A percentile compares a stretch with the other conserved stretches of the same genome.
These are phyloP conservation scores for Limnothrissa miodon DNA, from an alignment of 2,113 vertebrate genomes.

Conservation along the genomic window DNA sequence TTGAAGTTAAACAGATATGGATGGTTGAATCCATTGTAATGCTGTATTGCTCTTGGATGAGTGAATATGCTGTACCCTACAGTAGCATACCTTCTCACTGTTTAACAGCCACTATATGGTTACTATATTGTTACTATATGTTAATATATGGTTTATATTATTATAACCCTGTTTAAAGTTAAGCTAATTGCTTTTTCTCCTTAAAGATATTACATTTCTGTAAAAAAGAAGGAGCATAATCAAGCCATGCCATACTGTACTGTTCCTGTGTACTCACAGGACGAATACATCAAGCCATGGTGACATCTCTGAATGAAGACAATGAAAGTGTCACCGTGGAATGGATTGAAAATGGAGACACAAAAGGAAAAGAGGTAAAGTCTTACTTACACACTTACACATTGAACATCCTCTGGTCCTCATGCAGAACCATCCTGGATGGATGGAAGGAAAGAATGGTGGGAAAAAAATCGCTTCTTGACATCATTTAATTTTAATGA, in stretches of 20 bases:
- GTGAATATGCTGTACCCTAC: too few relatives aligned
- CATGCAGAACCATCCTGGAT: not conserved
- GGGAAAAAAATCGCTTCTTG: not conserved
- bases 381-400: not conserved
- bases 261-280: conserved; percentile 66
- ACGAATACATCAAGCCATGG: conserved; percentile 95
- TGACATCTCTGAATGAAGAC: conserved; percentile 91
- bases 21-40: too few relatives aligned
- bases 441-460: not conserved
- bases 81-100: too few relatives aligned
- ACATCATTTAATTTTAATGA: not conserved
- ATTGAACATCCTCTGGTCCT: not conserved
- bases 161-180: too few relatives aligned
- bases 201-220: too few relatives aligned
- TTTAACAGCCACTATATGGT: too few relatives aligned
- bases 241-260: too few relatives aligned
- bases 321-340: conserved; percentile 94
- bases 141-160: too few relatives aligned
- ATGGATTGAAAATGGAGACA: conserved; percentile 97
- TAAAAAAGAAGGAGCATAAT: not conserved
- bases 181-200: too few relatives aligned
- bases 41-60: too few relatives aligned
- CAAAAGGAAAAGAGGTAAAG: conserved; percentile 93
- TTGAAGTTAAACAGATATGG: too few relatives aligned
- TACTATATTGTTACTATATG: too few relatives aligned